Percentiles rank a stretch among this genome's conserved stretches.
Evolutionary conservation across 1,140 invertebrate genomes (phyloP).

Genomic region (Cotesia vestalis): DNA sequence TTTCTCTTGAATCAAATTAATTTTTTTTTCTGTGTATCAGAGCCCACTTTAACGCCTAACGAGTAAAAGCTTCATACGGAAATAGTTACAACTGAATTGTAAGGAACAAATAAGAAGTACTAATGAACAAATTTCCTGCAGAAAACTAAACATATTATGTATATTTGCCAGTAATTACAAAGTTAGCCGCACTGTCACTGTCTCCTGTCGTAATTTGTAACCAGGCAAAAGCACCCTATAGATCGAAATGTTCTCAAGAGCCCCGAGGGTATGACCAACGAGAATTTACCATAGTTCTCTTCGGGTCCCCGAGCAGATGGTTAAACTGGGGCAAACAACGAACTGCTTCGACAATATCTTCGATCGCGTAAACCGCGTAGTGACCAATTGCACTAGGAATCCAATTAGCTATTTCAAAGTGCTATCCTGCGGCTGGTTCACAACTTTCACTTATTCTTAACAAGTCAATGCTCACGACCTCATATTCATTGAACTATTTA

Average conservation of each 20-base stretch:
- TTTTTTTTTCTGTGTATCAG: too few species aligned
- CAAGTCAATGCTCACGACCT: background rate
- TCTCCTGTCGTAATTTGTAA: too few species aligned
- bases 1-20: too few species aligned
- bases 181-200: too few species aligned
- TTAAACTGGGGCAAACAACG: slow-evolving; percentile 34
- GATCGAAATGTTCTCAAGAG: slow-evolving; percentile 11
- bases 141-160: too few species aligned
- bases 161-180: too few species aligned
- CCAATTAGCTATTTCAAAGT: slow-evolving; percentile 33
- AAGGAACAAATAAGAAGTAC: too few species aligned
- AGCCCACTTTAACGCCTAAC: slow-evolving; percentile 2
- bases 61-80: background rate
- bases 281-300: slow-evolving; percentile 2
- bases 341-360: slow-evolving; percentile 9
- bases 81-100: too few species aligned
- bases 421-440: background rate
- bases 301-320: too few species aligned
- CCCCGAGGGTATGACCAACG: slow-evolving; percentile 5
- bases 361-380: slow-evolving; percentile 25
- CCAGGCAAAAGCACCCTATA: background rate
- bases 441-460: slow-evolving; percentile 4
- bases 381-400: slow-evolving; percentile 31
- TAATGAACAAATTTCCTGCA: too few species aligned
- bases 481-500: too few species aligned